Percentiles rank a stretch among this genome's conserved stretches.
phyloP scores from a whole-genome alignment of 1,140 invertebrate genomes.

The Adoxophyes honmai region DNA sequence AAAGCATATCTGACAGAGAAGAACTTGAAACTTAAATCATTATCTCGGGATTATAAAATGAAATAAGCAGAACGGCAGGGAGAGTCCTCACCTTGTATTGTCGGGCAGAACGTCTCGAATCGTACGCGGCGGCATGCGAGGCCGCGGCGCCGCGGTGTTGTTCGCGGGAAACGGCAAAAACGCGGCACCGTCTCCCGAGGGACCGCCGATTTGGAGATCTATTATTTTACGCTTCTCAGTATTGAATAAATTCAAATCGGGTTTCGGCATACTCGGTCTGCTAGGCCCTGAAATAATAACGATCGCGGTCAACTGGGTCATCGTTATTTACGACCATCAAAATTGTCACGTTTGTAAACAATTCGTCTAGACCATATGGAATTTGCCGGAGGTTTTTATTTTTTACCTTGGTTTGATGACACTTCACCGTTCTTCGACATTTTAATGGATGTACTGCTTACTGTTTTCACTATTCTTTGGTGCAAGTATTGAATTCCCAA shows the following conservation, averaged over 20 bases:
- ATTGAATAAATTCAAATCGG: slow-evolving; percentile 62
- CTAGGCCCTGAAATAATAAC: slow-evolving; percentile 50
- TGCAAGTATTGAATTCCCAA: slow-evolving; percentile 32
- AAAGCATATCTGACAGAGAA: no score
- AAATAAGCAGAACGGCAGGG: no score
- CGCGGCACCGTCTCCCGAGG: slow-evolving; percentile 58
- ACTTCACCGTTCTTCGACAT: slow-evolving; percentile 75
- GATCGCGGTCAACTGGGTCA: background rate
- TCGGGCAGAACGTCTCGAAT: slow-evolving; percentile 69
- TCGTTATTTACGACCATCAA: background rate
- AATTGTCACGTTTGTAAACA: background rate
- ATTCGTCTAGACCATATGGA: slow-evolving; percentile 2
- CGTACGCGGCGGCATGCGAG: slow-evolving; percentile 53
- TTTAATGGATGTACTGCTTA: slow-evolving; percentile 39
- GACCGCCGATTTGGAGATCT: slow-evolving; percentile 56
- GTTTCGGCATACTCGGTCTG: slow-evolving; percentile 57
- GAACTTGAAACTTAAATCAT: no score
- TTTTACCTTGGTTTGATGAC: slow-evolving; percentile 71
- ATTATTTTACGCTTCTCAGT: slow-evolving; percentile 66
- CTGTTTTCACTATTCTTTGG: slow-evolving; percentile 41
- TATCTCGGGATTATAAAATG: no score
- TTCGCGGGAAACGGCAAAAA: slow-evolving; percentile 62
- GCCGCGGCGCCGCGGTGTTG: slow-evolving; percentile 37
- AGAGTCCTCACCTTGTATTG: slow-evolving; percentile 50
- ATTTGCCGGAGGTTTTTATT: slow-evolving; percentile 25